These are phyloP conservation scores for Agonopterix arenella DNA, from an alignment of 2,888 invertebrate species.

Conservation along the genomic window DNA sequence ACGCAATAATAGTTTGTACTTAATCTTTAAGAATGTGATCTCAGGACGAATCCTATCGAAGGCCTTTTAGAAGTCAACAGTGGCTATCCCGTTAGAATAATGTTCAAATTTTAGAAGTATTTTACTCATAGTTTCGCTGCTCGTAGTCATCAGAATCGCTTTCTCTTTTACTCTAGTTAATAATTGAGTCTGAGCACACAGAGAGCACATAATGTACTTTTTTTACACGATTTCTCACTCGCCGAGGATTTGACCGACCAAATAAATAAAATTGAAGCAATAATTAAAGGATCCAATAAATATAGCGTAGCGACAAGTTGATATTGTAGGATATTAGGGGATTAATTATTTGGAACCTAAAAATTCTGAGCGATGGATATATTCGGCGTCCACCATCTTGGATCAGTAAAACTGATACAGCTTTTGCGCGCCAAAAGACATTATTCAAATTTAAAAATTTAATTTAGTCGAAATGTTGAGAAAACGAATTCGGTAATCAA, in stretches of 20 bases:
- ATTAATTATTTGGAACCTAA: too few relatives aligned
- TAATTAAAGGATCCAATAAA: constrained; percentile 53
- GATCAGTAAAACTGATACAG: constrained; percentile 26
- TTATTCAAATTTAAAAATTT: constrained; percentile 26
- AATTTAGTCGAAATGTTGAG: constrained; percentile 13
- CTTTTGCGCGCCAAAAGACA: constrained; percentile 67
- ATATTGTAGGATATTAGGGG: neutral
- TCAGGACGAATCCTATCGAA: constrained; percentile 71
- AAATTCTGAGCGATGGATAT: too few relatives aligned
- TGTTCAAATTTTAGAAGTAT: constrained; percentile 53
- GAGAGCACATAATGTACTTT: constrained; percentile 58
- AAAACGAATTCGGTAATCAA: too few relatives aligned
- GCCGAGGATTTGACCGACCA: constrained; percentile 65
- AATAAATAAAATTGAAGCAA: constrained; percentile 47
- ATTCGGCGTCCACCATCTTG: constrained; percentile 4
- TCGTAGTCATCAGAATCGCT: constrained; percentile 53
- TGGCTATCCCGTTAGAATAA: constrained; percentile 57
- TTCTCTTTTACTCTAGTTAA: constrained; percentile 56
- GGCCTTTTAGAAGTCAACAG: constrained; percentile 61
- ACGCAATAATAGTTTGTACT: constrained; percentile 74
- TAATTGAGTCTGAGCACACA: constrained; percentile 48
- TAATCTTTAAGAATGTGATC: constrained; percentile 73
- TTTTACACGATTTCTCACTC: constrained; percentile 59
- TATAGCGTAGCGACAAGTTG: constrained; percentile 41
- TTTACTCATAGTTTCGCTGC: constrained; percentile 62